Evolutionary conservation across 2,113 vertebrate species (phyloP).

Genomic region (Steatornis caripensis): DNA sequence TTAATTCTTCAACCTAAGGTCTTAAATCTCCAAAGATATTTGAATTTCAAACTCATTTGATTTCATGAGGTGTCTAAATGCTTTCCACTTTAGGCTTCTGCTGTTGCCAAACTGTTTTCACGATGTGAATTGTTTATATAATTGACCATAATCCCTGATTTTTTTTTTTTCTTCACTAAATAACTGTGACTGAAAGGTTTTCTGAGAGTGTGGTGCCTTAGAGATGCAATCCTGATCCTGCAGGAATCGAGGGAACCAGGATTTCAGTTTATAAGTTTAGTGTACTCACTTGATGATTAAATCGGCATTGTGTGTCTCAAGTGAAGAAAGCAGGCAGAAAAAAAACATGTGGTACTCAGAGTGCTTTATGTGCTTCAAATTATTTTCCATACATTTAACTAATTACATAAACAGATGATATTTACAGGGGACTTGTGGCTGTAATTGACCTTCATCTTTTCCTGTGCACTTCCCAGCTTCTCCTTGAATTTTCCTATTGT

Average conservation of each 20-base stretch:
- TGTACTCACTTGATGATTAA: not conserved
- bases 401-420: constrained; percentile 46
- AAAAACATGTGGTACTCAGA: not conserved
- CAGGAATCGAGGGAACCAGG: not conserved
- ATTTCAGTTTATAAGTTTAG: not conserved
- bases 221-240: not conserved
- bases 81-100: not conserved
- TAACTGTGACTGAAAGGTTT: not conserved
- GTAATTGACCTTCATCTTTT: constrained; percentile 53
- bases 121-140: not conserved
- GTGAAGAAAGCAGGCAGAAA: not conserved
- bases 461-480: constrained; percentile 39
- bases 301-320: not conserved
- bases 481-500: constrained; percentile 51
- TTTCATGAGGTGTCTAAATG: not conserved
- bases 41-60: not conserved
- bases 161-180: not conserved
- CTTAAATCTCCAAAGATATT: not conserved
- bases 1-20: not conserved
- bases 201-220: not conserved
- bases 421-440: constrained; percentile 36
- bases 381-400: constrained; percentile 57
- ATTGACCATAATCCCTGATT: not conserved
- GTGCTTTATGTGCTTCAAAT: not conserved
- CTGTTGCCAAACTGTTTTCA: not conserved